Evolutionary conservation across 1,140 invertebrate genomes (phyloP).

Genomic region (Drosophila rhopaloa): DNA sequence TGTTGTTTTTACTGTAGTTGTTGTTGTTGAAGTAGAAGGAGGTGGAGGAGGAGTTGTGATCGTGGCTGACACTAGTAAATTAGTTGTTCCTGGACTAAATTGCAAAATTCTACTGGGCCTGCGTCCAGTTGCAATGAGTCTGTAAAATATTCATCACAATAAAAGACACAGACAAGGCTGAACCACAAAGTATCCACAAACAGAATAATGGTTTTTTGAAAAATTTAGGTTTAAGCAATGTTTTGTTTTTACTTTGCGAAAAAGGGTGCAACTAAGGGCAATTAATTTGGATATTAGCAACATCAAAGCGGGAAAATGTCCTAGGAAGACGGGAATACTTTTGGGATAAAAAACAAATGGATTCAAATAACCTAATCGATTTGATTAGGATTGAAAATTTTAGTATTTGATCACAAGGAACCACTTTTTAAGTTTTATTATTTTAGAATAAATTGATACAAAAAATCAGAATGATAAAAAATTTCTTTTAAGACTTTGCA

Average conservation of each 20-base stretch:
- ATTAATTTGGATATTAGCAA: constrained; percentile 1
- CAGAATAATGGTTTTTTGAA: neutral
- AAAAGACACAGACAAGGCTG: constrained; percentile 35
- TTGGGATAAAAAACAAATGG: neutral
- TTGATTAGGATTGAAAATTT: too few species aligned
- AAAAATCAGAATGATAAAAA: too few species aligned
- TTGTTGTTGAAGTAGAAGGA: constrained; percentile 32
- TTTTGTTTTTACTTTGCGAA: constrained; percentile 1
- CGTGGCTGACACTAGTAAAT: constrained; percentile 62
- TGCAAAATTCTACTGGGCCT: constrained; percentile 83
- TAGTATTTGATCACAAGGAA: too few species aligned
- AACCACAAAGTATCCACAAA: constrained; percentile 28
- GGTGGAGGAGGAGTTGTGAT: constrained; percentile 46
- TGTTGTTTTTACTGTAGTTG: constrained; percentile 29
- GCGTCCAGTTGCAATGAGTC: constrained; percentile 82
- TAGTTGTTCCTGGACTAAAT: constrained; percentile 74
- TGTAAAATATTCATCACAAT: constrained; percentile 68
- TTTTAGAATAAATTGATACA: too few species aligned
- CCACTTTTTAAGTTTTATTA: too few species aligned
- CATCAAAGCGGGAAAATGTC: neutral
- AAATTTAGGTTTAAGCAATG: neutral
- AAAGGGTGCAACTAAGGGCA: constrained; percentile 22
- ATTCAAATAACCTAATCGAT: too few species aligned
- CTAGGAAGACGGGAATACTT: neutral
- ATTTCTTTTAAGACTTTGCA: neutral